Base-by-base conservation (phyloP, 2,888 invertebrate species). In the Phlogophora meticulosa region DNA sequence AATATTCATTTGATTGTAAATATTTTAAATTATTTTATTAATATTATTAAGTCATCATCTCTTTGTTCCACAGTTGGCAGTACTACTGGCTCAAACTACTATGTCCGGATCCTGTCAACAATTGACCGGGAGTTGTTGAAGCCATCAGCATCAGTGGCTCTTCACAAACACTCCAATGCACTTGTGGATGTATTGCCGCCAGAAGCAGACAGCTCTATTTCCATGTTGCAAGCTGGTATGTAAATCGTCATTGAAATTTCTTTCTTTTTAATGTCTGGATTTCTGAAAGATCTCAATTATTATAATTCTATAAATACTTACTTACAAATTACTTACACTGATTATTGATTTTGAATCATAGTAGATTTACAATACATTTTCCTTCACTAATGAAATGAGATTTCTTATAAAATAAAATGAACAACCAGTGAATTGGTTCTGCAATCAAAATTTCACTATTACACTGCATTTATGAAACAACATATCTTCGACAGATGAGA, bases 81-180 rank as follows among this genome's bases (percentile, higher is more conserved):
- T 53, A 99, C 99, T 22, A 99, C 99, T 42, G 99, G 99, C 36
- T 99, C 99, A 1, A 99, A 99, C 95, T 99, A 99, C 93, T 99
- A 99, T 96, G 99, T 99, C 15, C 97, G 99, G 20, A 99, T 99
- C 89, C 94, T 99, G 67, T 99, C 99, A 4, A 99, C 99, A 5
- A 99, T 99, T 83, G 99, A 99, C 92, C 96, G 99, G 15, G 99
- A 99, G 92, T 94, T 99, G 68, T 92, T 99, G 81, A 99, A 99
- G 90, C 99, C 99, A 0, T 99, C 99, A 1, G 99, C 99, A 15
- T 99, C 99, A 79, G 99, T 99, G 32, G 99, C 99, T 20, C 96
- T 99, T 38, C 99, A 99, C 92, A 99, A 99, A 91, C 99, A 99
- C 94, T 99, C 99, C 87, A 99, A 99, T 96, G 99, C 99, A n/a